Evolutionary conservation across 1,140 invertebrate species (phyloP).

Genomic region (Anastrepha ludens): DNA sequence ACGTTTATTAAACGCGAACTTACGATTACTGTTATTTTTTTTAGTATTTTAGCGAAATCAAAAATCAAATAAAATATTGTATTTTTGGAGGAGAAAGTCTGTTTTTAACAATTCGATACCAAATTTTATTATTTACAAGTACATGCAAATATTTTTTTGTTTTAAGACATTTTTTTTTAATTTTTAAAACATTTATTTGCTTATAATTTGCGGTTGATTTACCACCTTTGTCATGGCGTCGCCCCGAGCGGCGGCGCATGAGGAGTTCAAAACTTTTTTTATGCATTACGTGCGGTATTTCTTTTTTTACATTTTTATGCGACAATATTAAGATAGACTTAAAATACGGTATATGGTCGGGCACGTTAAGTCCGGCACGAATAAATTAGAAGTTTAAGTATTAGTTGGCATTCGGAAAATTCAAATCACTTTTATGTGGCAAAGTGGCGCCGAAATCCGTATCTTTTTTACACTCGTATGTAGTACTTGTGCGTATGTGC

Average conservation of each 20-base stretch:
- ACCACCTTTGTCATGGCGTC: constrained; percentile 38
- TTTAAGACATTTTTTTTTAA: constrained; percentile 10
- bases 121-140: constrained; percentile 53
- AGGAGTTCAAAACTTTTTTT: constrained; percentile 48
- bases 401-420: neutral
- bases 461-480: too few species aligned
- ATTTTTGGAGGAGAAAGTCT: constrained; percentile 40
- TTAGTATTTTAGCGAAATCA: neutral
- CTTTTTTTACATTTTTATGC: neutral
- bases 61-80: neutral
- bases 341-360: neutral
- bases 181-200: constrained; percentile 9
- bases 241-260: neutral
- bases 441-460: neutral
- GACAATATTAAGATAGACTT: neutral
- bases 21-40: too few species aligned
- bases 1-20: neutral
- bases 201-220: constrained; percentile 6
- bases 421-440: neutral
- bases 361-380: too few species aligned
- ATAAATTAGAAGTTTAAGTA: neutral
- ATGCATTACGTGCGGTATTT: constrained; percentile 10
- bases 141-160: neutral
- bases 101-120: constrained; percentile 51
- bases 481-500: neutral